phyloP scores from a whole-genome alignment of 2,113 vertebrate species.

The Eulemur rufifrons region DNA sequence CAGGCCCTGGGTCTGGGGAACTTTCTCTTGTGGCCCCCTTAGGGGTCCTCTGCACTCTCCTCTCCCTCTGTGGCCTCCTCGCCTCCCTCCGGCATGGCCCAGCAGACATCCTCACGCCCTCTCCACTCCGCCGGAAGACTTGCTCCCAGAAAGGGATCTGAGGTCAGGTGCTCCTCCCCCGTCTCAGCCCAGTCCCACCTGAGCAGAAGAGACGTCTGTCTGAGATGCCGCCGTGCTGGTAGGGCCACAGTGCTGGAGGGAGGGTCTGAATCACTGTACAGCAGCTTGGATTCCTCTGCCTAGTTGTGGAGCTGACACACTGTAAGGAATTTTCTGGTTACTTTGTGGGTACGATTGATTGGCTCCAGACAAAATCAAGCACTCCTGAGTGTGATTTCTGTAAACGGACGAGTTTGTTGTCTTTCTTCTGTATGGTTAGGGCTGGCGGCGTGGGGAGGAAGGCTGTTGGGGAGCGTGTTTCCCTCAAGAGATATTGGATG shows the following conservation, averaged over 20 bases:
- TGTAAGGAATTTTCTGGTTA: background rate
- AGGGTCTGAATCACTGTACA: background rate
- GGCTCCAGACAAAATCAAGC: background rate
- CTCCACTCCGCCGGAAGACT: background rate
- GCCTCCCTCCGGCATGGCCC: background rate
- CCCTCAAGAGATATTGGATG: background rate
- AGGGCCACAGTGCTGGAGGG: background rate
- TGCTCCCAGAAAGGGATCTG: background rate
- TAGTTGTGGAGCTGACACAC: background rate
- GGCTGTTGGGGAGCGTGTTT: background rate
- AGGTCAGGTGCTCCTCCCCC: background rate
- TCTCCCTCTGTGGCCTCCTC: background rate
- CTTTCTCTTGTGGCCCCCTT: background rate
- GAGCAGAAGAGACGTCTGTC: background rate
- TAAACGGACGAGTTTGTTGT: background rate
- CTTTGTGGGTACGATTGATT: background rate
- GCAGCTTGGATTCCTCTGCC: background rate
- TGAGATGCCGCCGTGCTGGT: fast-evolving
- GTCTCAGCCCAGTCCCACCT: background rate
- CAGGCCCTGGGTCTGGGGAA: background rate
- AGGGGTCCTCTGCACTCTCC: background rate
- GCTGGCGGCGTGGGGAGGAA: background rate
- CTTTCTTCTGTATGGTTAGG: background rate
- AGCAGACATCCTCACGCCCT: background rate
- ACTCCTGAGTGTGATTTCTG: background rate